phyloP scores from a whole-genome alignment of 1,140 invertebrate species.

The Drosophila mayri region DNA sequence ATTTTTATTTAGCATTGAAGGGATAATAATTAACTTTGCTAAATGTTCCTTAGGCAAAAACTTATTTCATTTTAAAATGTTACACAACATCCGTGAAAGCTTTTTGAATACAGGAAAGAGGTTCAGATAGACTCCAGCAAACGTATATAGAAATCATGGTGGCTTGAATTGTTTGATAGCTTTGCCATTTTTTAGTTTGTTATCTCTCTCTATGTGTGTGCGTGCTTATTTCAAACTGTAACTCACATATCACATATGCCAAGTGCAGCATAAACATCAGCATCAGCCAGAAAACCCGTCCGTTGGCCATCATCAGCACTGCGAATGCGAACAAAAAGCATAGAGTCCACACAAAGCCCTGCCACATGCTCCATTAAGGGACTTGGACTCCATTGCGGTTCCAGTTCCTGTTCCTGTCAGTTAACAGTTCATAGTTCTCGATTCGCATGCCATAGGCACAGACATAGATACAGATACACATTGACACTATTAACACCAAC shows the following conservation, averaged over 20 bases:
- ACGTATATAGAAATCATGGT: slow-evolving; percentile 5
- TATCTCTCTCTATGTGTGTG: slow-evolving; percentile 48
- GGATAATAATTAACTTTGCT: no score
- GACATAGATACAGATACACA: background rate
- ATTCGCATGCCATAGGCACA: slow-evolving; percentile 50
- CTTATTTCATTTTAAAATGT: background rate
- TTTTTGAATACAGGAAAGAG: background rate
- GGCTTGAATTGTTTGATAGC: slow-evolving; percentile 18
- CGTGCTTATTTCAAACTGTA: slow-evolving; percentile 49
- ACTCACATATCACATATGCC: slow-evolving; percentile 55
- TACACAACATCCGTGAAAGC: background rate
- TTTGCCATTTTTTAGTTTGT: slow-evolving; percentile 24
- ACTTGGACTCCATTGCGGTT: slow-evolving; percentile 52
- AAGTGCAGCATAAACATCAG: slow-evolving; percentile 29
- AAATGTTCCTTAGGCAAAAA: no score
- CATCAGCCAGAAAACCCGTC: slow-evolving; percentile 7
- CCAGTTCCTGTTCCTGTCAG: slow-evolving; percentile 66
- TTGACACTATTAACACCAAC: slow-evolving; percentile 17
- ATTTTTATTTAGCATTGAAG: no score
- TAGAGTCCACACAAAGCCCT: slow-evolving; percentile 23
- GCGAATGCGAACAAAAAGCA: slow-evolving; percentile 13
- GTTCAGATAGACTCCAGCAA: background rate
- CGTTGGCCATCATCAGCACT: slow-evolving; percentile 32
- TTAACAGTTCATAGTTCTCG: slow-evolving; percentile 58
- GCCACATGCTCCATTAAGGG: slow-evolving; percentile 20